These are phyloP conservation scores for Lasiurus borealis DNA, from an alignment of 2,113 vertebrate genomes.

Conservation along the genomic window DNA sequence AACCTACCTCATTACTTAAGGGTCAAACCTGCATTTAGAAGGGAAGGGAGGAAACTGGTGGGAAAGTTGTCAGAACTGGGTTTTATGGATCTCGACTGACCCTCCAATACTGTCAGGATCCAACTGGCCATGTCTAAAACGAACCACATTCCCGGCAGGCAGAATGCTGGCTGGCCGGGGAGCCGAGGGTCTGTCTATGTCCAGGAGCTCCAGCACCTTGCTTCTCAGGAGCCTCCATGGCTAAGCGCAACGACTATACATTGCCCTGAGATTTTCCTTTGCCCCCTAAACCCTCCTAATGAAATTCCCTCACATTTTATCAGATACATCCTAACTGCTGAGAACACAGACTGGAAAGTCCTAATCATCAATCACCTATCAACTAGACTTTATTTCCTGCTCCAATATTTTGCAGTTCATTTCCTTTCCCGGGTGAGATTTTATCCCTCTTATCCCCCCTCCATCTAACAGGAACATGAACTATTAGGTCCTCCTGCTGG, in stretches of 20 bases:
- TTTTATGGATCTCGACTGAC: not conserved
- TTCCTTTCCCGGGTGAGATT: conserved; percentile 51
- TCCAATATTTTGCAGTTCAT: conserved; percentile 40
- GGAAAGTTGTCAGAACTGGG: conserved; percentile 4
- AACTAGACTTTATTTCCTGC: conserved; percentile 45
- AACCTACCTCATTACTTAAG: conserved; percentile 51
- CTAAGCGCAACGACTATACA: not conserved
- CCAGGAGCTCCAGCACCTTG: not conserved
- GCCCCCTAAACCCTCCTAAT: conserved; percentile 27
- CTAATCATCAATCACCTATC: not conserved
- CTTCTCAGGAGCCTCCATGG: not conserved
- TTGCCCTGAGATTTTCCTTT: not conserved
- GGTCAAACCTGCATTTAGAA: conserved; percentile 58
- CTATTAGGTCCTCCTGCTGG: not conserved
- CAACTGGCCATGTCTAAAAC: not conserved
- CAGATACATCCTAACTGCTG: conserved; percentile 16
- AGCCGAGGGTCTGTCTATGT: not conserved
- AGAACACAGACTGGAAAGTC: conserved; percentile 18
- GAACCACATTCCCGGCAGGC: not conserved
- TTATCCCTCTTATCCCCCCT: not conserved
- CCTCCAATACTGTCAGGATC: not conserved
- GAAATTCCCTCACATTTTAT: conserved; percentile 28
- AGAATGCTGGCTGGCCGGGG: not conserved
- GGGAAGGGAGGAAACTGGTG: not conserved
- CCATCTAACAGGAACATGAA: not conserved